These are phyloP conservation scores for Pagrus major DNA, from an alignment of 2,113 vertebrate genomes.

Conservation along the genomic window DNA sequence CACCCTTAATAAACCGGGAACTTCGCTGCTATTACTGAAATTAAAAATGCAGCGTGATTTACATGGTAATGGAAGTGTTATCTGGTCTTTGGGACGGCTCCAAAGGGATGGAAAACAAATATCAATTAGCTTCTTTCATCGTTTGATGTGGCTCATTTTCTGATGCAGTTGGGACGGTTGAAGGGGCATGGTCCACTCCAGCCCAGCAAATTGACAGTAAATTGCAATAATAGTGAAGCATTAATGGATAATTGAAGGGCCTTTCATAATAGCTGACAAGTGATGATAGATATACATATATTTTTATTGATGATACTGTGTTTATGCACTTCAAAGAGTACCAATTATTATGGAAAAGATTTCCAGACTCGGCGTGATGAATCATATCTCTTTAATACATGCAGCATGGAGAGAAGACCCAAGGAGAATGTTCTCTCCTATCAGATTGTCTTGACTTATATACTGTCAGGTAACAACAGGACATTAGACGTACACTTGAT, in stretches of 20 bases:
- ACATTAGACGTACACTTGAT: too few relatives aligned
- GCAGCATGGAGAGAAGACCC: too few relatives aligned
- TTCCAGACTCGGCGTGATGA: too few relatives aligned
- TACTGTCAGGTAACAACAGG: too few relatives aligned
- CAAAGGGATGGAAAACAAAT: slow-evolving; percentile 65
- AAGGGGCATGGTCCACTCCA: slow-evolving; percentile 8
- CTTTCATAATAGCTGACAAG: slow-evolving; percentile 7
- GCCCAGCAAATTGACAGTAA: slow-evolving; percentile 34
- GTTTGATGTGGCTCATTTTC: slow-evolving; percentile 45
- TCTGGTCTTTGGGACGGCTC: slow-evolving; percentile 50
- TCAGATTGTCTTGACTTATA: too few relatives aligned
- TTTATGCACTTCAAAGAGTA: not conserved
- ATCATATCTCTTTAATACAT: too few relatives aligned
- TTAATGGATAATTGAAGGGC: slow-evolving; percentile 26
- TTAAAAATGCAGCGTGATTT: slow-evolving; percentile 66
- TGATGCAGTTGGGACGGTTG: not conserved
- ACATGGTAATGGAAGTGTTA: slow-evolving; percentile 65
- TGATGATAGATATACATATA: not conserved
- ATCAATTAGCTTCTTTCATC: slow-evolving; percentile 63
- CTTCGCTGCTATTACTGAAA: slow-evolving; percentile 63
- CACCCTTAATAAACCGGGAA: slow-evolving; percentile 54
- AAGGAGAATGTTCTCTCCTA: too few relatives aligned
- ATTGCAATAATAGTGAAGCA: slow-evolving; percentile 43
- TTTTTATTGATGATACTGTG: not conserved
- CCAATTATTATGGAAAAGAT: too few relatives aligned